These are phyloP conservation scores for Sphaeridia pumilis DNA, from an alignment of 2,888 invertebrate genomes.

Conservation along the genomic window DNA sequence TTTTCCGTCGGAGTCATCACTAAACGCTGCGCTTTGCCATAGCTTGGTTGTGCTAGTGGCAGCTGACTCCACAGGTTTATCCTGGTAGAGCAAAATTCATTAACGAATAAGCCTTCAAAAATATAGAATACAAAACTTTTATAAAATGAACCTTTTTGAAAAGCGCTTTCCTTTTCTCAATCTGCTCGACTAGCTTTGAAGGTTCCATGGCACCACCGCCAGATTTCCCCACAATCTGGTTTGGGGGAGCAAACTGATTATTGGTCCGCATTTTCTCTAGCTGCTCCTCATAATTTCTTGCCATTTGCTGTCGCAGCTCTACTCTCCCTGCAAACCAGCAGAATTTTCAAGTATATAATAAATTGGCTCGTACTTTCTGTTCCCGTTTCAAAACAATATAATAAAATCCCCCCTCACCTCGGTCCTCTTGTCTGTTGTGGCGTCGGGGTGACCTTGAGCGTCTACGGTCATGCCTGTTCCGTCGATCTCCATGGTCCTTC, in stretches of 20 bases:
- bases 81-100: conserved; percentile 36
- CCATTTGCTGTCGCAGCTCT: conserved; percentile 22
- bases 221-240: conserved; percentile 56
- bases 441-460: conserved; percentile 1
- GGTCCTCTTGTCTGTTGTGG: conserved; percentile 32
- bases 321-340: conserved; percentile 12
- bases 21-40: conserved; percentile 78
- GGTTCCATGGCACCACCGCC: conserved; percentile 64
- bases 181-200: conserved; percentile 72
- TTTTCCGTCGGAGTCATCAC: conserved; percentile 81
- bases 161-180: conserved; percentile 80
- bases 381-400: too few relatives aligned
- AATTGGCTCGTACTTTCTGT: too few relatives aligned
- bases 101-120: neutral
- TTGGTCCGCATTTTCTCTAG: conserved; percentile 20
- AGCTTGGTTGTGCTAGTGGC: conserved; percentile 28
- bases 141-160: conserved; percentile 65
- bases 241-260: conserved; percentile 41
- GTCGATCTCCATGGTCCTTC: conserved; percentile 6
- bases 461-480: conserved; percentile 4
- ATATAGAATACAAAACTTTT: neutral
- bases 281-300: conserved; percentile 25
- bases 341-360: neutral
- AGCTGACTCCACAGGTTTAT: conserved; percentile 38
- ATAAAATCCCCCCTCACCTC: conserved; percentile 16